Conservation (phyloP, 2,888 invertebrate species). For the Apamea monoglypha region DNA sequence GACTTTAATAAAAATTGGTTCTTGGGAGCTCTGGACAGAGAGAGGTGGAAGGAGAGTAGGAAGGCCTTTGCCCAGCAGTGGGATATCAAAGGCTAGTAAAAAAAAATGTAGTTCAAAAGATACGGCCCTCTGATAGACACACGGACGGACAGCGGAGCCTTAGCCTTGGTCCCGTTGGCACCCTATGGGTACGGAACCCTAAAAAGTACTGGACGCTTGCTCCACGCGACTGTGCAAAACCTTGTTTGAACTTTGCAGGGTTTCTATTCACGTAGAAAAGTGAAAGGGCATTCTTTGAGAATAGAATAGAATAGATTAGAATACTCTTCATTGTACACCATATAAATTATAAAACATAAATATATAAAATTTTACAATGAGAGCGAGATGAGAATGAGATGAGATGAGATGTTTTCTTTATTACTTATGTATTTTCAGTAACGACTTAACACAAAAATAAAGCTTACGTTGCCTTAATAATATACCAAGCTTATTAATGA, state of each 20-base stretch:
- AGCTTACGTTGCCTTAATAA: slow-evolving; percentile 11
- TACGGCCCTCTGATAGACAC: background rate
- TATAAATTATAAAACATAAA: too few relatives aligned
- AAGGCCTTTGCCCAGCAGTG: too few relatives aligned
- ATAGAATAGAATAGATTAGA: too few relatives aligned
- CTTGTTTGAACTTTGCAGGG: slow-evolving; percentile 51
- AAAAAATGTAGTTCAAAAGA: background rate
- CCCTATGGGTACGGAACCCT: background rate
- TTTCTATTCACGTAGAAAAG: slow-evolving; percentile 49
- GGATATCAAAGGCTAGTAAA: too few relatives aligned
- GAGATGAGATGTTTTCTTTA: slow-evolving; percentile 44
- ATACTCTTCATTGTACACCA: too few relatives aligned
- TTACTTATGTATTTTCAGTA: slow-evolving; percentile 37
- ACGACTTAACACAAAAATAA: slow-evolving; percentile 26
- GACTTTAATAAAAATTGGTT: too few relatives aligned
- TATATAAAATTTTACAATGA: too few relatives aligned
- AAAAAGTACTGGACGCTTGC: slow-evolving; percentile 21
- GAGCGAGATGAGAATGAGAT: too few relatives aligned
- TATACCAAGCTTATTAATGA: slow-evolving; percentile 24
- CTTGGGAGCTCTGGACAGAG: too few relatives aligned
- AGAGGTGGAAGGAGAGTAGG: too few relatives aligned
- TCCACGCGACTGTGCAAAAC: slow-evolving; percentile 39
- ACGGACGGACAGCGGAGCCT: background rate
- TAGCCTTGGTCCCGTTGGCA: background rate
- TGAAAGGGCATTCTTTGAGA: slow-evolving; percentile 52